phyloP scores from a whole-genome alignment of 2,888 invertebrate species.

The Nemotelus pantherinus region DNA sequence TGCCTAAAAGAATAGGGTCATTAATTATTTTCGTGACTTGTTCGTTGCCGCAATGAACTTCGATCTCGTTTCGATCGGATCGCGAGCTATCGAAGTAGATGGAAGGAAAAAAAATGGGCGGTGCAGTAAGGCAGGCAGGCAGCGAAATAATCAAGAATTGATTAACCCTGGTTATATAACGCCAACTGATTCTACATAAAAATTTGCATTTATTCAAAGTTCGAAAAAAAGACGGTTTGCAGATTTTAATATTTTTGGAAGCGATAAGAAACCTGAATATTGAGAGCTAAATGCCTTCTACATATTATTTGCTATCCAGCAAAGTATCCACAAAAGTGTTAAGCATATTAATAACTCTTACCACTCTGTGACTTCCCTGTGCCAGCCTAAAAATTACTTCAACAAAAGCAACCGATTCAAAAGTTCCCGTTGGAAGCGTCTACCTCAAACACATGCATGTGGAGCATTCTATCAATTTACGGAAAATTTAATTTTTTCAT shows the following conservation, averaged over 20 bases:
- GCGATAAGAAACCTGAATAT: too few relatives aligned
- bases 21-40: slow-evolving; percentile 47
- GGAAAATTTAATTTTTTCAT: neutral
- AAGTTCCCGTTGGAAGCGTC: too few relatives aligned
- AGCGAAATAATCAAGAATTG: neutral
- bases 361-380: too few relatives aligned
- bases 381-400: too few relatives aligned
- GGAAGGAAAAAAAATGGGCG: neutral
- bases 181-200: too few relatives aligned
- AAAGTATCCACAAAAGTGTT: neutral
- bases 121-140: neutral
- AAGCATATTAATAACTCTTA: neutral
- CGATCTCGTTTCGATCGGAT: slow-evolving; percentile 34
- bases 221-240: too few relatives aligned
- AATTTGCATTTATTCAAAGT: too few relatives aligned
- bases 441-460: neutral
- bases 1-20: slow-evolving; percentile 45
- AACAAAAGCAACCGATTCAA: too few relatives aligned
- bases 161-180: slow-evolving; percentile 1
- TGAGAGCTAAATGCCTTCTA: too few relatives aligned
- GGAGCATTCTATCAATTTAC: neutral
- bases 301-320: neutral
- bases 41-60: slow-evolving; percentile 31
- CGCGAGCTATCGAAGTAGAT: neutral
- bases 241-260: neutral